These are phyloP conservation scores for Cydia splendana DNA, from an alignment of 1,140 invertebrate genomes.

Conservation along the genomic window DNA sequence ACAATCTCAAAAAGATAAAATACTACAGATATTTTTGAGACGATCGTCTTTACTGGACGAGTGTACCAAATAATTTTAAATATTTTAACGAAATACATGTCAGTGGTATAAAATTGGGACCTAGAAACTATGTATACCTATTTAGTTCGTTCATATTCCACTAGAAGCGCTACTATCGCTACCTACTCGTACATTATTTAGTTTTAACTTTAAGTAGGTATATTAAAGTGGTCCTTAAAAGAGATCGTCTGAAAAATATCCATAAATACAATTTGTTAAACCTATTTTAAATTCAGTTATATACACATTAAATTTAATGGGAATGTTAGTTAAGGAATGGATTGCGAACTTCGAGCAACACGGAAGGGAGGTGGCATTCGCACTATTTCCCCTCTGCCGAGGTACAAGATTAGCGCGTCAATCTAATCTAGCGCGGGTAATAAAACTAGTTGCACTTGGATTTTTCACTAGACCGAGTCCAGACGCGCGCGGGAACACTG, in stretches of 20 bases:
- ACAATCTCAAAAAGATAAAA: slow-evolving; percentile 29
- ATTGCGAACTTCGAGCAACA: too few species aligned
- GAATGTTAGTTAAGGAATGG: slow-evolving; percentile 27
- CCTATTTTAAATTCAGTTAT: slow-evolving; percentile 24
- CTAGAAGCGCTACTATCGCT: not conserved
- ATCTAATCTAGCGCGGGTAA: too few species aligned
- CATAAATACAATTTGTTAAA: slow-evolving; percentile 14
- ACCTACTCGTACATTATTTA: not conserved
- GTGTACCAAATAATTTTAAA: not conserved
- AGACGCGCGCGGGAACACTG: too few species aligned
- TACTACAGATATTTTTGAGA: slow-evolving; percentile 18
- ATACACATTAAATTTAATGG: slow-evolving; percentile 31
- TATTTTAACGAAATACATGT: not conserved
- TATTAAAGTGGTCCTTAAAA: not conserved
- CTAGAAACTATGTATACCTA: not conserved
- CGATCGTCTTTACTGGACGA: not conserved
- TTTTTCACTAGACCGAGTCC: too few species aligned
- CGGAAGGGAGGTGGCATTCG: too few species aligned
- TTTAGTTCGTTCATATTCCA: not conserved
- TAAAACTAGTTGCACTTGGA: too few species aligned
- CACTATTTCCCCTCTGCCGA: too few species aligned
- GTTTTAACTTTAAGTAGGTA: not conserved
- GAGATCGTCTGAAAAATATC: slow-evolving; percentile 26
- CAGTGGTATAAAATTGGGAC: not conserved
- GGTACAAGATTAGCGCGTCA: too few species aligned